Evolutionary conservation across 2,797 vertebrate species (phyloP).

Genomic region (Anableps anableps): DNA sequence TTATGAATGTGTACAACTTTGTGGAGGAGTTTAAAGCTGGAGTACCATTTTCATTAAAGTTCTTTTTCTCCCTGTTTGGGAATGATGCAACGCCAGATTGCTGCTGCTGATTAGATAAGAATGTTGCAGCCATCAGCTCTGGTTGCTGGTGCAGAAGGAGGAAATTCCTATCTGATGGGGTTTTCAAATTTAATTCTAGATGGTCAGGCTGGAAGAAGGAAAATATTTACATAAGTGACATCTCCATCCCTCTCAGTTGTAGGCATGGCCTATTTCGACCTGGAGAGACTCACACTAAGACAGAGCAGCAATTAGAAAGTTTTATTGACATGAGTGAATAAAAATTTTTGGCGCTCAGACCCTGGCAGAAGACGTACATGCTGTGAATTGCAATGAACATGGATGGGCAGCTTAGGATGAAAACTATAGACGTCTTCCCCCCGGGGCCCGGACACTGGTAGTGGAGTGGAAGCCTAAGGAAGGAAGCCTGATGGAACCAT

Average conservation of each 20-base stretch:
- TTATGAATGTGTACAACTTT: constrained; percentile 34
- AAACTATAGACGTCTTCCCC: no score
- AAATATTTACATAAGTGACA: constrained; percentile 71
- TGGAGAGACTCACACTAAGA: no score
- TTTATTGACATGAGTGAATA: no score
- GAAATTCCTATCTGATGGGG: constrained; percentile 82
- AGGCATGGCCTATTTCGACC: constrained; percentile 29
- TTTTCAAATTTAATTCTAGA: constrained; percentile 82
- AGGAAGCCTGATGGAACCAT: no score
- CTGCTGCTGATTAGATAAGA: constrained; percentile 83
- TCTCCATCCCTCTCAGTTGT: constrained; percentile 59
- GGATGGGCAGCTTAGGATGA: no score
- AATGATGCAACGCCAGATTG: constrained; percentile 82
- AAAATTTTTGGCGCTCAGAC: no score
- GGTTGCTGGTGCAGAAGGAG: constrained; percentile 77
- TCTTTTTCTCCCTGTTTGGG: constrained; percentile 82
- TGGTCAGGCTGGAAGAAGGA: constrained; percentile 70
- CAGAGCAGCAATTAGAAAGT: no score
- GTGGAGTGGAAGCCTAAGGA: no score
- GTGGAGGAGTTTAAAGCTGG: constrained; percentile 60
- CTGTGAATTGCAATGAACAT: no score
- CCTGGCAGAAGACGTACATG: no score
- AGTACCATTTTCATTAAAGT: constrained; percentile 68
- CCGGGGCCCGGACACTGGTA: no score
- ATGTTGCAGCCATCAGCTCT: constrained; percentile 71